Evolutionary conservation across 2,113 vertebrate genomes (phyloP).

Genomic region (Bagarius yarrelli): DNA sequence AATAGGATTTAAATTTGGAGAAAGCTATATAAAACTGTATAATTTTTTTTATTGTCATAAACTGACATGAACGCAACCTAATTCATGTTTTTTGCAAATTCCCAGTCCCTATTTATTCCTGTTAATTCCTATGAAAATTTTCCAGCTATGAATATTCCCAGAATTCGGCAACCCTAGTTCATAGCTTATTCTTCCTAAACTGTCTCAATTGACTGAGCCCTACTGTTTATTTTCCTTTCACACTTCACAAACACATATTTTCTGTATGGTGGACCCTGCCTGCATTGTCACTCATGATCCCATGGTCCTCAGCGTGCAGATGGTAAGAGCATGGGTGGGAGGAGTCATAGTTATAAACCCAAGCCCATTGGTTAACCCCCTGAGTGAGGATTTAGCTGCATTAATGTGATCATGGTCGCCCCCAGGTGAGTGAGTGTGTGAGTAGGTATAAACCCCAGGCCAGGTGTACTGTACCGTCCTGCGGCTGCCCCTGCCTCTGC

Average conservation of each 20-base stretch:
- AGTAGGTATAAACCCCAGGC: slow-evolving; percentile 81
- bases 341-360: slow-evolving; percentile 62
- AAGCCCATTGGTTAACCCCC: slow-evolving; percentile 58
- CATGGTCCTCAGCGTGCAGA: slow-evolving; percentile 77
- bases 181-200: background rate
- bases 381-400: background rate
- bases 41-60: no score
- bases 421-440: slow-evolving; percentile 67
- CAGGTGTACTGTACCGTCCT: slow-evolving; percentile 95
- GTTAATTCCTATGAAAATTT: no score
- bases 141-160: no score
- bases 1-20: no score
- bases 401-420: slow-evolving; percentile 1
- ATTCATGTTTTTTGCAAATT: no score
- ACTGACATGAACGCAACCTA: no score
- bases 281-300: slow-evolving; percentile 93
- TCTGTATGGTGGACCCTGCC: slow-evolving; percentile 22
- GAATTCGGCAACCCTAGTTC: no score
- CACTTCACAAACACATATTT: background rate
- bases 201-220: background rate
- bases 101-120: no score
- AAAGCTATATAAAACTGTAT: no score
- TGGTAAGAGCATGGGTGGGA: slow-evolving; percentile 48
- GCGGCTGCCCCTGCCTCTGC: slow-evolving; percentile 75
- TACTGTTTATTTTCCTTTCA: background rate